A percentile compares a stretch with the other conserved stretches of the same genome.
Evolutionary conservation across 2,797 vertebrate species (phyloP).

Genomic region (Pseudochaenichthys georgianus): DNA sequence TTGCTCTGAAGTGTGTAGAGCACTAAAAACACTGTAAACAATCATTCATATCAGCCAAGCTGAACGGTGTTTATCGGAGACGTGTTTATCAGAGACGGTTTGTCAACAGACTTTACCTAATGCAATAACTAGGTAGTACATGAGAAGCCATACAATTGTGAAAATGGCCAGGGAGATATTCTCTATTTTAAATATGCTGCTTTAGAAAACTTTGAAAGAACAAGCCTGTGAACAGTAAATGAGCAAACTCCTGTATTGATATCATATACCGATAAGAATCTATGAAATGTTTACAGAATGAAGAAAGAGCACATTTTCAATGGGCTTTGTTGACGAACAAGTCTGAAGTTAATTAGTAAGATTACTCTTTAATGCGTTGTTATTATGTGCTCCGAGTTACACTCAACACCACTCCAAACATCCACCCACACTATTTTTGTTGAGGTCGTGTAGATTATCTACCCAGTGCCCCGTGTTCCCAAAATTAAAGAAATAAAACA

Average conservation of each 20-base stretch:
- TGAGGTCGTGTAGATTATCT: not conserved
- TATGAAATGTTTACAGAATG: no score
- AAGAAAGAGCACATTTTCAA: no score
- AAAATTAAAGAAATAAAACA: constrained; percentile 12
- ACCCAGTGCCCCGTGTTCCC: not conserved
- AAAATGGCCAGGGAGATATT: not conserved
- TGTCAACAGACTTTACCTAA: not conserved
- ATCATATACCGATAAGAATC: no score
- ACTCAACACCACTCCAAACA: not conserved
- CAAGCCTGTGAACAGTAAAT: no score
- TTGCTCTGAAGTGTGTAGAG: not conserved
- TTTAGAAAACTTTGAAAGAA: not conserved
- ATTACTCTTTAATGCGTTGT: not conserved
- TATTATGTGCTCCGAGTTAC: not conserved
- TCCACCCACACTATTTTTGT: not conserved
- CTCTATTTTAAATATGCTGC: not conserved
- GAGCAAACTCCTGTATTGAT: no score
- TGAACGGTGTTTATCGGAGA: not conserved
- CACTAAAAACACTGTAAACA: not conserved
- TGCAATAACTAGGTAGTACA: not conserved
- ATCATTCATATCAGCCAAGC: not conserved
- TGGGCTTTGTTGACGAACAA: no score
- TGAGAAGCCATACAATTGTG: not conserved
- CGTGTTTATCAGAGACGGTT: not conserved
- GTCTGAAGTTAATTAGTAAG: not conserved